Percentiles rank a stretch among this genome's conserved stretches.
phyloP scores from a whole-genome alignment of 2,113 vertebrate genomes.

The Vombatus ursinus region DNA sequence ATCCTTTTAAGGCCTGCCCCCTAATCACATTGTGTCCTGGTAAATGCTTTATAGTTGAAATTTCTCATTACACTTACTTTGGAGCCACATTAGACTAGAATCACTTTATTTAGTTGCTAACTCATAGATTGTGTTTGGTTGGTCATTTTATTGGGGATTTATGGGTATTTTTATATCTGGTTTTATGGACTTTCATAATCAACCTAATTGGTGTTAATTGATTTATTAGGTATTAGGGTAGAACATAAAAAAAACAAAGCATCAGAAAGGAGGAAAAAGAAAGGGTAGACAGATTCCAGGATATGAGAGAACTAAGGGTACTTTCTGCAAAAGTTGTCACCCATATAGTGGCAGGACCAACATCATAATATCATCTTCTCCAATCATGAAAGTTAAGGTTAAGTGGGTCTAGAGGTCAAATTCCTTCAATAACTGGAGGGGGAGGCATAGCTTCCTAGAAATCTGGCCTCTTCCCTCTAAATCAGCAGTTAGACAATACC shows the following conservation, averaged over 20 bases:
- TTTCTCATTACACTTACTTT: not conserved
- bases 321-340: not conserved
- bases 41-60: not conserved
- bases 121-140: slow-evolving; percentile 7
- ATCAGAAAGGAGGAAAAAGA: not conserved
- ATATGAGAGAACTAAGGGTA: not conserved
- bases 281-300: not conserved
- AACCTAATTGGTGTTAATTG: slow-evolving; percentile 21
- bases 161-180: slow-evolving; percentile 27
- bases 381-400: not conserved
- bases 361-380: not conserved
- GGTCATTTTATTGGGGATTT: slow-evolving; percentile 28
- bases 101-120: not conserved
- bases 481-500: not conserved
- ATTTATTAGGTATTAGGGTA: slow-evolving; percentile 1
- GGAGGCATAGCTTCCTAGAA: fast-evolving
- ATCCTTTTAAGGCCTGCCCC: not conserved
- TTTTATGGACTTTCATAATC: slow-evolving; percentile 47
- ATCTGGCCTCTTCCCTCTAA: not conserved
- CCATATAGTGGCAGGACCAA: not conserved
- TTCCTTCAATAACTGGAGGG: not conserved
- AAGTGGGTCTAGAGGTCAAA: slow-evolving; percentile 21
- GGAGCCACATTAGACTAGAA: not conserved
- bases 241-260: slow-evolving; percentile 4
- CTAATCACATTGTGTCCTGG: not conserved